These are phyloP conservation scores for Apus apus DNA, from an alignment of 2,113 vertebrate species.

Conservation along the genomic window DNA sequence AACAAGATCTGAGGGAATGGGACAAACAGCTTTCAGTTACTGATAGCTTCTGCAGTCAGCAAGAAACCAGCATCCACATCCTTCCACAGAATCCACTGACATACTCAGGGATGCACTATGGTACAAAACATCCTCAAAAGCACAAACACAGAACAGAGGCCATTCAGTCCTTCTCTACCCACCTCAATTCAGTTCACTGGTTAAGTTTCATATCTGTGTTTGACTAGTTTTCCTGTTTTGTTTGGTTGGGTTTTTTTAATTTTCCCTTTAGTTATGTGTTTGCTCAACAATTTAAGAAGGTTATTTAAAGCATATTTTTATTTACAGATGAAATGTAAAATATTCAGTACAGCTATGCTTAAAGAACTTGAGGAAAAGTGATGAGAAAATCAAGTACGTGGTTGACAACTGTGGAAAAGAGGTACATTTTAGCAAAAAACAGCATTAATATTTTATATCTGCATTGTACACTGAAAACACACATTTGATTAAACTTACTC, in stretches of 20 bases:
- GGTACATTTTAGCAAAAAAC: not conserved
- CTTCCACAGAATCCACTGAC: not conserved
- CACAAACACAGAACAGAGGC: not conserved
- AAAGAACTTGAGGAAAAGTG: slow-evolving; percentile 4
- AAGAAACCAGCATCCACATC: not conserved
- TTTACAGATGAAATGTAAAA: not conserved
- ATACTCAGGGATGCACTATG: too few relatives aligned
- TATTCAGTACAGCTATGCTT: not conserved
- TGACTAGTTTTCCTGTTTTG: not conserved
- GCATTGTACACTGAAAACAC: not conserved
- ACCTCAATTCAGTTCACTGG: not conserved
- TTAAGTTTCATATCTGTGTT: not conserved
- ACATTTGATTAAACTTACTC: not conserved
- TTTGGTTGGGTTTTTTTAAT: too few relatives aligned
- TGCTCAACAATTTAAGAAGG: not conserved
- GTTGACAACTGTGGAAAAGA: not conserved
- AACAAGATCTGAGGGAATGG: not conserved
- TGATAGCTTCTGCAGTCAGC: not conserved
- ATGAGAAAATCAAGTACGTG: slow-evolving; percentile 5
- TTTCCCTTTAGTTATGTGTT: not conserved
- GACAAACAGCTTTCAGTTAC: not conserved
- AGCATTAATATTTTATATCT: not conserved
- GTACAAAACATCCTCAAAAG: not conserved
- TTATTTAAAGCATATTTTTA: not conserved
- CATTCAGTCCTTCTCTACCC: not conserved